Evolutionary conservation across 2,888 invertebrate species (phyloP), one percentile per base, ranked within the genome.

Genomic region (Trichopria drosophilae): DNA sequence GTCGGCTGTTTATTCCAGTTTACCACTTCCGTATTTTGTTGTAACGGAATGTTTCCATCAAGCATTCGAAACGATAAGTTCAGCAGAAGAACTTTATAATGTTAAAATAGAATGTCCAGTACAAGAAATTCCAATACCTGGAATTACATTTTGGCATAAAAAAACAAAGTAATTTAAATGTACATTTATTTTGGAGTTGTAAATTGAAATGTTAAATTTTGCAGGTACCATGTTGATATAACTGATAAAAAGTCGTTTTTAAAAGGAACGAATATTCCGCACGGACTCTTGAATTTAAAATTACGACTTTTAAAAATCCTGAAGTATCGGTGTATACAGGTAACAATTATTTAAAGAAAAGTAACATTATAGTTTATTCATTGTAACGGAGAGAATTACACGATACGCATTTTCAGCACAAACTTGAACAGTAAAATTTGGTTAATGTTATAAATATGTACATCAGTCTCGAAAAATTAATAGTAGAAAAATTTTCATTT

Each of bases 231-330:
- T 58, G 64, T 79, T 34, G 79, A 80, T 64, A 60, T 79, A n/a
- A 61, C 79, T 36, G 77, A 79, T 62, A 66, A 73, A 10, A 65
- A 64, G 29, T 75, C 73, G 6, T 71, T 71, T 46, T 62, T 79
- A 18, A 73, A 67, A 62, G 73, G 75, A 62, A 67, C 65, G 6
- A 51, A 58, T 13, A 46, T 58, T 18, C 76, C 76, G 10, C 66
- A 68, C 47, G 79, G 80, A 3, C 54, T 73, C 1, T 76, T 78
- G 76, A 67, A 72, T 10, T 61, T 78, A 26, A 79, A 80, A 62
- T 56, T 78, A 29, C 68, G 78, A 34, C 63, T 80, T 29, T 60
- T 79, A 40, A 63, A 75, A 37, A 58, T 63, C 37, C 58, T 66
- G 26, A 70, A 73, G 44, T 73, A 76, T 57, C 67, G 64, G 20